Base-by-base conservation (phyloP, 2,888 invertebrate species). In the Parnassius mnemosyne region DNA sequence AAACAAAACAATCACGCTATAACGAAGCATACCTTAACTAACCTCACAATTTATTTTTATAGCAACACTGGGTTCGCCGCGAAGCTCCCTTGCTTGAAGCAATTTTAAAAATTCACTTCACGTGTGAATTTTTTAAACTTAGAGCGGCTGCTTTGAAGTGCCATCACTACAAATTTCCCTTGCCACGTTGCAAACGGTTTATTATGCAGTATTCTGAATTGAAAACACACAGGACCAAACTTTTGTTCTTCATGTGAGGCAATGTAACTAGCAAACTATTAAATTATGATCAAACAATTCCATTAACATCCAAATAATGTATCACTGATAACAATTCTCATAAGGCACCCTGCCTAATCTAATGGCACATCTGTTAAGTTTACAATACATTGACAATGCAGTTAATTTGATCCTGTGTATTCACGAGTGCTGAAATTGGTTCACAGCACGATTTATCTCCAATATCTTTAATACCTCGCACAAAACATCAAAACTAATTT, bases 1-100 rank as follows among this genome's bases (percentile, higher is more conserved):
- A 72, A 75, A 70, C 68, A 77, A 79, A 79, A 79, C 80, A 77
- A 79, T 58, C 74, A 79, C 76, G 71, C 79, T 65, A 63, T 68
- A 65, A 67, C 69, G 68, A 71, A 76, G 80, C 75, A 62, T 58
- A 66, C 70, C 70, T 68, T 71, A 69, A 65, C 68, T 69, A 69
- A 65, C 65, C 63, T 67, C 60, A 63, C 66, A 61, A 41, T 67
- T 67, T 69, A 66, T 58, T 66, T 66, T 64, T 54, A 63, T 66
- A 58, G 65, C 65, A 65, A 65, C 53, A 61, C 68, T 53, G 60
- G 65, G 41, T 53, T 9, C 13, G 49, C 13, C 49, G n/a, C 41
- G 52, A 51, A n/a, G 41, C 12, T 25, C 7, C 25, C 10, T 25
- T 20, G 25, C 41, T 57, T 34, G 2, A 1, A 56, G 47, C n/a